Percentiles rank a stretch among this genome's conserved stretches.
These are phyloP conservation scores for Oncorhynchus mykiss DNA, from an alignment of 2,113 vertebrate species.

Conservation along the genomic window DNA sequence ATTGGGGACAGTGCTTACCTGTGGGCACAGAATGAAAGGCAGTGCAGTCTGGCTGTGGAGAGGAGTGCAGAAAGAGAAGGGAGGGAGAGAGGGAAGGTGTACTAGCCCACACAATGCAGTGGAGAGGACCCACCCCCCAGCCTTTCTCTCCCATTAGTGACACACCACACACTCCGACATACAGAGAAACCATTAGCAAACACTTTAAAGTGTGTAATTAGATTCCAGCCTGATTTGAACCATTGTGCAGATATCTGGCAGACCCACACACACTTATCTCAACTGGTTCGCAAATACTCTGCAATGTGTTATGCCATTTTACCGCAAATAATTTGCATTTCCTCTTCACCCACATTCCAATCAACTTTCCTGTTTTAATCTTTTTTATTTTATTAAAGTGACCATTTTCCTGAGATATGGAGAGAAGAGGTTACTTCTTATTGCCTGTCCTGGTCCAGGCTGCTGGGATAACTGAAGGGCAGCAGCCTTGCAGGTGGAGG, in stretches of 20 bases:
- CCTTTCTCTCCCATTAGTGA: constrained; percentile 58
- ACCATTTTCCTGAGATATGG: not conserved
- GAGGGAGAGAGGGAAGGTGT: constrained; percentile 1
- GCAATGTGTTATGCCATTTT: constrained; percentile 34
- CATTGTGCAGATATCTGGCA: constrained; percentile 53
- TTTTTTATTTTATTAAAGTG: constrained; percentile 32
- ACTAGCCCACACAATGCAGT: constrained; percentile 18
- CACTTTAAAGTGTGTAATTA: constrained; percentile 69
- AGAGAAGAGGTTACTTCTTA: constrained; percentile 50
- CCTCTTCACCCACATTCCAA: not conserved
- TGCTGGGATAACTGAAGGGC: constrained; percentile 40
- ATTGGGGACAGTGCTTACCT: not conserved
- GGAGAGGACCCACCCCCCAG: constrained; percentile 41
- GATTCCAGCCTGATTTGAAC: constrained; percentile 60
- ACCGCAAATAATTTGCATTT: not conserved
- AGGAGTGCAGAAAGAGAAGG: not conserved
- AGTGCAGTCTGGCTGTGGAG: not conserved
- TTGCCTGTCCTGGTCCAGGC: constrained; percentile 11
- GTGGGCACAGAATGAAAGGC: not conserved
- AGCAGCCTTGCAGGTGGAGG: constrained; percentile 34
- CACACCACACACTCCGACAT: constrained; percentile 40
- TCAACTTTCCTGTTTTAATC: not conserved
- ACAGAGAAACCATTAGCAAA: constrained; percentile 59
- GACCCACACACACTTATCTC: constrained; percentile 49
- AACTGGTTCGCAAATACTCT: constrained; percentile 45